Evolutionary conservation across 2,888 invertebrate genomes (phyloP).

Genomic region (Palloptera scutellata): DNA sequence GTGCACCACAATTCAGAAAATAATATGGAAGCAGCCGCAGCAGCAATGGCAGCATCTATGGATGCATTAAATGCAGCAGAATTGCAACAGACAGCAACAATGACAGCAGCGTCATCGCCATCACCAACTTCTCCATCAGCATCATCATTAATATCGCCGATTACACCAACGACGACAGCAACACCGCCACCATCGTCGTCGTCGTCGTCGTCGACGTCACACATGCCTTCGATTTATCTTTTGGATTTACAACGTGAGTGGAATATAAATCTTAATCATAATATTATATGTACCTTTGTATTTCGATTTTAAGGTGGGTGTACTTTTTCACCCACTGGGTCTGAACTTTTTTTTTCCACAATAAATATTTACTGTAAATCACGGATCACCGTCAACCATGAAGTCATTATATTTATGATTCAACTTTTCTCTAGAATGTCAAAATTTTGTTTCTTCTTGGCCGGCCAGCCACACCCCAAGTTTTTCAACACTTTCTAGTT

Average conservation of each 20-base stretch:
- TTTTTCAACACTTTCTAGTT: no score
- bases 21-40: slow-evolving; percentile 10
- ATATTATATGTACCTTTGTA: no score
- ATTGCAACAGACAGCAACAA: slow-evolving; percentile 17
- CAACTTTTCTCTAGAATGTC: no score
- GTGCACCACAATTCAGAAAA: slow-evolving; percentile 5
- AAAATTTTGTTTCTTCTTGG: no score
- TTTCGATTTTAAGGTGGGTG: no score
- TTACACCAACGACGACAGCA: slow-evolving; percentile 42
- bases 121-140: slow-evolving; percentile 33
- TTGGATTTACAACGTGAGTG: slow-evolving; percentile 33
- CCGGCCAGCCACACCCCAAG: no score
- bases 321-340: no score
- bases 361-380: no score
- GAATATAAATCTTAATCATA: no score
- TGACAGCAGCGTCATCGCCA: slow-evolving; percentile 13
- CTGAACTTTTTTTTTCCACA: no score
- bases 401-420: no score
- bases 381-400: no score
- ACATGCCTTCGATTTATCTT: slow-evolving; percentile 27
- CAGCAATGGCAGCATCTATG: slow-evolving; percentile 23
- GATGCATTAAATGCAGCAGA: slow-evolving; percentile 14
- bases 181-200: slow-evolving; percentile 29
- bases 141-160: slow-evolving; percentile 40
- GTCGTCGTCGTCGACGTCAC: slow-evolving; percentile 20